A percentile compares a stretch with the other conserved stretches of the same genome.
Evolutionary conservation across 2,797 vertebrate genomes (phyloP).

Genomic region (Hemibagrus guttatus): DNA sequence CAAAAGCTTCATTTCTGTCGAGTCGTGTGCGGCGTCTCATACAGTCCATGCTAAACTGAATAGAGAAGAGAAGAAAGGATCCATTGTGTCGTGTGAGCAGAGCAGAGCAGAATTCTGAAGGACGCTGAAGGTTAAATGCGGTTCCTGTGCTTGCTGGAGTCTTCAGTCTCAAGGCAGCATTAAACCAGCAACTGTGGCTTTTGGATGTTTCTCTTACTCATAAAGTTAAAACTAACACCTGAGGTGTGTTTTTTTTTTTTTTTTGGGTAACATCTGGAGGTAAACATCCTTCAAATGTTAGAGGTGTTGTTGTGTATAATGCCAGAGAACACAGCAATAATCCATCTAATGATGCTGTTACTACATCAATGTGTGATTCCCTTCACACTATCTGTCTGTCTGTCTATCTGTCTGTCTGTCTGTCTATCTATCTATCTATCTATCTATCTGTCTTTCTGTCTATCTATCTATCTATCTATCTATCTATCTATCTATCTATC

Average conservation of each 20-base stretch:
- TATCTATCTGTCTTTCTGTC: too few relatives aligned
- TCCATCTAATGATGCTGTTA: neutral
- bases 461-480: too few relatives aligned
- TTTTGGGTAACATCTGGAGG: neutral
- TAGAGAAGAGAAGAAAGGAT: conserved; percentile 40
- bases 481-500: too few relatives aligned
- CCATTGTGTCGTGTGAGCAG: conserved; percentile 30
- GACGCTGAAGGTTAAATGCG: conserved; percentile 48
- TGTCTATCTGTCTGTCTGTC: too few relatives aligned
- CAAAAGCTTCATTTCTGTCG: conserved; percentile 49
- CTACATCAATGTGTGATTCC: neutral
- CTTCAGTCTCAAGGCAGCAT: conserved; percentile 19
- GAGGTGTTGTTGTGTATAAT: neutral
- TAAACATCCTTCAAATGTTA: neutral
- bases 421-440: too few relatives aligned
- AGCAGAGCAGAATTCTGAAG: conserved; percentile 41
- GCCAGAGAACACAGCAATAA: neutral
- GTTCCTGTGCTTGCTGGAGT: conserved; percentile 31
- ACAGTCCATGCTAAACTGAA: conserved; percentile 41
- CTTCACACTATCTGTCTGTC: neutral
- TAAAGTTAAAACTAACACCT: neutral
- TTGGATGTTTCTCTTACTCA: neutral
- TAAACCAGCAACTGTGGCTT: neutral
- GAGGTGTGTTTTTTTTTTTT: too few relatives aligned
- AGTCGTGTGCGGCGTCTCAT: conserved; percentile 29